Evolutionary conservation across 2,113 vertebrate species (phyloP).

Genomic region (Urocolius indicus): DNA sequence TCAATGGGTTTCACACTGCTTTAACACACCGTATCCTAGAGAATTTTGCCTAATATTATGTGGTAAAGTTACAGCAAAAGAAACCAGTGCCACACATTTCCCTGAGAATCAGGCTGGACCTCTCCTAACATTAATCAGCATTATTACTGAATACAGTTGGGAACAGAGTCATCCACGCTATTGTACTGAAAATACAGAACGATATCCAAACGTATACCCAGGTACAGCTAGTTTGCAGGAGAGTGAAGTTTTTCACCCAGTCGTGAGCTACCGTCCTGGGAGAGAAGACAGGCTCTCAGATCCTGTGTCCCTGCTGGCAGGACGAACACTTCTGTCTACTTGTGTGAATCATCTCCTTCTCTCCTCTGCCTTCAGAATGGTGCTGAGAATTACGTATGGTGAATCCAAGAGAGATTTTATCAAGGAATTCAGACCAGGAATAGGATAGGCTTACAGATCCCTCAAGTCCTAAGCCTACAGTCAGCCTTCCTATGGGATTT

Average conservation of each 20-base stretch:
- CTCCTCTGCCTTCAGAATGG: not conserved
- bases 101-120: not conserved
- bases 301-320: not conserved
- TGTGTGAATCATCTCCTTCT: not conserved
- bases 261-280: not conserved
- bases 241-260: not conserved
- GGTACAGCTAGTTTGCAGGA: not conserved
- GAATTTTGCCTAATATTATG: not conserved
- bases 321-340: not conserved
- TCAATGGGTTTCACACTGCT: not conserved
- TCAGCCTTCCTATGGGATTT: not conserved
- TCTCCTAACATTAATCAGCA: not conserved
- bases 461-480: not conserved
- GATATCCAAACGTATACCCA: not conserved
- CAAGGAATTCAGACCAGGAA: not conserved
- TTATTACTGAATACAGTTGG: not conserved
- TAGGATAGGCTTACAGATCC: not conserved
- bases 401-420: not conserved
- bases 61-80: not conserved
- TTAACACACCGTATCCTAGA: not conserved
- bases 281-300: not conserved
- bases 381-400: not conserved
- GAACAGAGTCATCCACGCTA: not conserved
- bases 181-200: not conserved
- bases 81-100: not conserved